These are phyloP conservation scores for Trachythela sp. DNA, from an alignment of 64 coral and sea anemone species.

Conservation along the genomic window DNA sequence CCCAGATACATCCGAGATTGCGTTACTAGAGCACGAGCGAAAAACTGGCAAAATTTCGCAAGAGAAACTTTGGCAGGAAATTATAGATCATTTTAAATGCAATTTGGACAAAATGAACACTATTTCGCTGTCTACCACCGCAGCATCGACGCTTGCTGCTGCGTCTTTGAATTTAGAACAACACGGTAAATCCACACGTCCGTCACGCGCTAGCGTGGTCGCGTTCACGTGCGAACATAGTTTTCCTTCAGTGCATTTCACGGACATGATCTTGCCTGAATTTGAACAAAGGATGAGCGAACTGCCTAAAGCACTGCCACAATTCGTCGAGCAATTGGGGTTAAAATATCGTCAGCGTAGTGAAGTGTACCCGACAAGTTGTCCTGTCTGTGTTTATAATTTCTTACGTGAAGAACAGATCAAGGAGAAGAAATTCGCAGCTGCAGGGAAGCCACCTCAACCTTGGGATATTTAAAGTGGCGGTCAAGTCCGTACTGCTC, in stretches of 20 bases:
- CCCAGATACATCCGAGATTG: neutral
- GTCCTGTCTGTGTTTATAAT: slow-evolving; percentile 1
- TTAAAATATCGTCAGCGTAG: neutral
- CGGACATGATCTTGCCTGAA: neutral
- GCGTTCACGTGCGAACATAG: neutral
- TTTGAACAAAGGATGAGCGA: neutral
- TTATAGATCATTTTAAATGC: neutral
- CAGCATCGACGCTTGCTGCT: neutral
- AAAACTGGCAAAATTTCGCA: neutral
- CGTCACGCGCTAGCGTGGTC: neutral
- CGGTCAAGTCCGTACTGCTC: too few species aligned
- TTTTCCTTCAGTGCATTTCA: neutral
- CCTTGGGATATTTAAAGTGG: too few species aligned
- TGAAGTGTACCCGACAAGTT: neutral
- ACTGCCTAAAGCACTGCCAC: neutral
- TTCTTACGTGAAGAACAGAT: neutral
- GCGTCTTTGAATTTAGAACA: neutral
- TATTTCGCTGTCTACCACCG: neutral
- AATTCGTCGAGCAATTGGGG: neutral
- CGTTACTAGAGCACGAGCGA: neutral
- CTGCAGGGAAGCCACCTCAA: too few species aligned
- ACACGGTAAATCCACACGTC: neutral
- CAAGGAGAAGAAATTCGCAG: too few species aligned
- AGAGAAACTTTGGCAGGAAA: slow-evolving; percentile 7
- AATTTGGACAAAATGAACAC: neutral